A percentile compares a stretch with the other conserved stretches of the same genome.
Conservation (phyloP, 2,888 invertebrate genomes). For the Yponomeuta cagnagella region DNA sequence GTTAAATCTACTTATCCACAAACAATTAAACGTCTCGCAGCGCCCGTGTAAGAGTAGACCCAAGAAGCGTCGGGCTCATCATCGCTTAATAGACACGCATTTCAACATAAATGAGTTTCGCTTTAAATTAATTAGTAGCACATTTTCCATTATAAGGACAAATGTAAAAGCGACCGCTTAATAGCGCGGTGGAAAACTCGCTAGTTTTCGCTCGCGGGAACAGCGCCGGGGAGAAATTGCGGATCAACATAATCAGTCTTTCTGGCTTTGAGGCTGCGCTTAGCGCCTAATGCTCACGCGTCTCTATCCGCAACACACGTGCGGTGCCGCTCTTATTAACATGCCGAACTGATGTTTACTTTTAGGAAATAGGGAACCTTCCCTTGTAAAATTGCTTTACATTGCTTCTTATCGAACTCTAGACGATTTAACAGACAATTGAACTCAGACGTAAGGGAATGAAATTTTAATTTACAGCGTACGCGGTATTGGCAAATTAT, state of each 20-base stretch:
- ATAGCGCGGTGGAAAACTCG: constrained; percentile 75
- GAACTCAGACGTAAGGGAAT: too few relatives aligned
- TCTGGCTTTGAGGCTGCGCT: constrained; percentile 71
- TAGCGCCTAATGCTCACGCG: constrained; percentile 53
- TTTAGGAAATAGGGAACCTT: background rate
- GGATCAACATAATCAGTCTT: constrained; percentile 76
- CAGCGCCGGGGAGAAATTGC: constrained; percentile 73
- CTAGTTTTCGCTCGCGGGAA: constrained; percentile 75
- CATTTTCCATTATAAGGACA: constrained; percentile 76
- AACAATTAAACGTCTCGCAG: constrained; percentile 53
- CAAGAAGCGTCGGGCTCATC: constrained; percentile 64
- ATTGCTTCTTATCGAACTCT: background rate
- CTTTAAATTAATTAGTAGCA: constrained; percentile 76
- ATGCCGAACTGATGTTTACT: constrained; percentile 3
- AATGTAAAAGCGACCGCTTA: constrained; percentile 76
- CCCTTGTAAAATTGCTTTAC: background rate
- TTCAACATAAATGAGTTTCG: constrained; percentile 75
- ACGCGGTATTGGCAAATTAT: background rate
- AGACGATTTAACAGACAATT: too few relatives aligned
- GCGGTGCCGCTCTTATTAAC: background rate
- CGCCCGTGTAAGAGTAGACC: constrained; percentile 40
- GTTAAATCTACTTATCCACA: constrained; percentile 48
- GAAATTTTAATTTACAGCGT: too few relatives aligned
- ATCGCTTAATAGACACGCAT: constrained; percentile 73
- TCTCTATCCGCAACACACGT: constrained; percentile 6